phyloP scores from a whole-genome alignment of 2,888 invertebrate genomes.

The Caenorhabditis becei region DNA sequence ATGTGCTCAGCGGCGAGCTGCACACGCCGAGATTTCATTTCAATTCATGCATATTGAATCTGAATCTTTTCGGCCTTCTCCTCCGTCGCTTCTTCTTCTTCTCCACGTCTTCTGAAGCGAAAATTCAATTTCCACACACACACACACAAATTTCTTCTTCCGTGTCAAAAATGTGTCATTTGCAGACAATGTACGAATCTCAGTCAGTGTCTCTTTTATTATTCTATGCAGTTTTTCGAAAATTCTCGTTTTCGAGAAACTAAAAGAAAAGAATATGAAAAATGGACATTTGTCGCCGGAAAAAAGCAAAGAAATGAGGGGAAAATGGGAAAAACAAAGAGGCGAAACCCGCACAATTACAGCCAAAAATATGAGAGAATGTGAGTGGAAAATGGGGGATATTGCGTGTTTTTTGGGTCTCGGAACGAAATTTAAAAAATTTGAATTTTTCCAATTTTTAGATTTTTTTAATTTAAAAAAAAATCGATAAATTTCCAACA shows the following conservation, averaged over 20 bases:
- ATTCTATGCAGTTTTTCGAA: not conserved
- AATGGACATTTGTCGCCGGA: not conserved
- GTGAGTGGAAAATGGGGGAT: constrained; percentile 2
- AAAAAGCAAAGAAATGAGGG: not conserved
- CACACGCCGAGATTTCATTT: constrained; percentile 42
- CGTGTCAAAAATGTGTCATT: constrained; percentile 14
- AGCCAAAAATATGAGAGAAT: constrained; percentile 9
- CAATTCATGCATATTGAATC: constrained; percentile 49
- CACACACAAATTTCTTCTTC: no score
- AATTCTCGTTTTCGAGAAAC: not conserved
- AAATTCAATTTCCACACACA: constrained; percentile 14
- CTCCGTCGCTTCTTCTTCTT: constrained; percentile 12
- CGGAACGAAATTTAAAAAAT: no score
- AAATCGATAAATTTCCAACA: no score
- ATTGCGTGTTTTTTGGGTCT: no score
- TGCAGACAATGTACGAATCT: constrained; percentile 10
- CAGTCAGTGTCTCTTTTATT: not conserved
- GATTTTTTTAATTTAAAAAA: no score
- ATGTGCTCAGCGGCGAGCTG: not conserved
- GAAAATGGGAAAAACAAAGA: not conserved
- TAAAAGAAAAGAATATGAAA: not conserved
- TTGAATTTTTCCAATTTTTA: no score
- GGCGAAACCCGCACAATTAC: constrained; percentile 22
- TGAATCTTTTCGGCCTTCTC: not conserved
- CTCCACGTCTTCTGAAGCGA: constrained; percentile 9